Percentiles rank a stretch among this genome's conserved stretches.
These are phyloP conservation scores for Echinops telfairi DNA, from an alignment of 2,113 vertebrate genomes.

Conservation along the genomic window DNA sequence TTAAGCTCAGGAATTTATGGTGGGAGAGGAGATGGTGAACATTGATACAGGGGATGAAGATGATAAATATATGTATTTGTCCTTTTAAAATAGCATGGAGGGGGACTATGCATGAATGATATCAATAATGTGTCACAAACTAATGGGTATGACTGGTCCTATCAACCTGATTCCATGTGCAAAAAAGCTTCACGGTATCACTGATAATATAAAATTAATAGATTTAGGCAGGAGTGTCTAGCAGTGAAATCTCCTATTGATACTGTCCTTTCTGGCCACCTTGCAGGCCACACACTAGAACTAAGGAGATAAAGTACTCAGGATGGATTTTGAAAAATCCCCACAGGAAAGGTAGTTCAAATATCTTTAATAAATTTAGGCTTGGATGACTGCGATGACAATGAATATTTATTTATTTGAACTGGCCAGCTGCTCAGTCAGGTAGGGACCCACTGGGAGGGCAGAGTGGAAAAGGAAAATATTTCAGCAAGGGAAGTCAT, in stretches of 20 bases:
- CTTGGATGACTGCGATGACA: neutral
- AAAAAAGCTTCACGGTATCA: neutral
- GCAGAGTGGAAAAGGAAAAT: constrained; percentile 33
- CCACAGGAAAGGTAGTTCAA: neutral
- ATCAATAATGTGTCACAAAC: neutral
- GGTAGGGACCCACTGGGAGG: neutral
- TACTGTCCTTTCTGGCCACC: neutral
- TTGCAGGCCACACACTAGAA: neutral
- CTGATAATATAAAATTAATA: neutral
- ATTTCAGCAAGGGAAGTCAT: constrained; percentile 33
- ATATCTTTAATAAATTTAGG: neutral
- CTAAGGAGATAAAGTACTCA: neutral
- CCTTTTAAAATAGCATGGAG: neutral
- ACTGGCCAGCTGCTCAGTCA: neutral
- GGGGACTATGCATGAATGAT: neutral
- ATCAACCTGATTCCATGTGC: neutral
- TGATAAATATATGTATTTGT: neutral
- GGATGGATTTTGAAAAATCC: neutral
- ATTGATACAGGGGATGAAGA: neutral
- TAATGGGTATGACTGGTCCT: neutral
- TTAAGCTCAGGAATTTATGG: accelerated
- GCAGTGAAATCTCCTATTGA: neutral
- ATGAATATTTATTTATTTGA: constrained; percentile 39
- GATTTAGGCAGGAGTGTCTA: neutral
- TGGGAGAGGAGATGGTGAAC: neutral